phyloP scores from a whole-genome alignment of 2,888 invertebrate species.

The Pseudococcus longispinus region DNA sequence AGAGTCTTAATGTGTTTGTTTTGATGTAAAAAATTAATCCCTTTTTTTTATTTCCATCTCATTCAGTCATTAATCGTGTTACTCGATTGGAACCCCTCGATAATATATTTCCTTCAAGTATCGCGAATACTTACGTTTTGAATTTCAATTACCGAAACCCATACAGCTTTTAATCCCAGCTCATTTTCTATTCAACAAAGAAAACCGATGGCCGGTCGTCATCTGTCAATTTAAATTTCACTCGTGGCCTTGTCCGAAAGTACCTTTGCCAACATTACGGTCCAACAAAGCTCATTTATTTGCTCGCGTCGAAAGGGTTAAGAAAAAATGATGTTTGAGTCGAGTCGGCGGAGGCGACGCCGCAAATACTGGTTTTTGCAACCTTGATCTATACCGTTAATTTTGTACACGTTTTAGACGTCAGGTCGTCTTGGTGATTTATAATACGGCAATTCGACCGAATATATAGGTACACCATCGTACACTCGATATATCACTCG shows the following conservation, averaged over 20 bases:
- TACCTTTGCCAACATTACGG: not conserved
- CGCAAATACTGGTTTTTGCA: not conserved
- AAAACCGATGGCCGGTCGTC: not conserved
- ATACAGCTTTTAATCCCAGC: not conserved
- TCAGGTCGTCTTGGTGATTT: not conserved
- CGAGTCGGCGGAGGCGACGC: not conserved
- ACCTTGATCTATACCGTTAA: constrained; percentile 14
- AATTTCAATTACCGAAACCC: not conserved
- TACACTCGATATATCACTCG: constrained; percentile 1
- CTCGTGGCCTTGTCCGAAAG: not conserved
- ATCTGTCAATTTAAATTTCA: constrained; percentile 6
- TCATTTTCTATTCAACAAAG: not conserved
- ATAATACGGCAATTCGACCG: not conserved
- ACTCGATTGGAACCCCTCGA: not conserved
- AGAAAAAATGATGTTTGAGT: not conserved
- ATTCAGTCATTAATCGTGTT: not conserved
- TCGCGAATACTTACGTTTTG: not conserved
- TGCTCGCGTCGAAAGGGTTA: not conserved
- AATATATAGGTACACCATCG: not conserved
- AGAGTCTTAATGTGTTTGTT: not conserved
- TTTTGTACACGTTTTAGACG: not conserved
- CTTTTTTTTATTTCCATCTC: not conserved
- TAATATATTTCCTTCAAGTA: not conserved
- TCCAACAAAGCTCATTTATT: not conserved
- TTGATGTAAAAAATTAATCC: not conserved